Evolutionary conservation across 2,888 invertebrate species (phyloP), one percentile per base, ranked within the genome.

Genomic region (Eledone cirrhosa): DNA sequence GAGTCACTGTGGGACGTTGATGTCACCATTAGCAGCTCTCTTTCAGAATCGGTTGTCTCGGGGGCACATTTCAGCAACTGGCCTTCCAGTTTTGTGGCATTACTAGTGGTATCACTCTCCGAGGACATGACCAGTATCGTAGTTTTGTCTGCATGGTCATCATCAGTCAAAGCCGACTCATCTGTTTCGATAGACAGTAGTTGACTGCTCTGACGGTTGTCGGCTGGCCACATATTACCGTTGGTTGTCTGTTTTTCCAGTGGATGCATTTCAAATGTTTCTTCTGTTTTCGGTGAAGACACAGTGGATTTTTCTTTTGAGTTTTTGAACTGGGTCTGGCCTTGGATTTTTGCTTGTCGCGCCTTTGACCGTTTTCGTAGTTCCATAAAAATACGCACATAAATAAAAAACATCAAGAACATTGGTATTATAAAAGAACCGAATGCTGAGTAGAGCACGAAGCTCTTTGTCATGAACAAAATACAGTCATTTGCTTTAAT

Each of bases 351-450:
- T 33, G 82, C 81, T 67, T 87, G 83, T 83, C 87, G 83, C 77
- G 83, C 82, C 76, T 84, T 80, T 69, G 89, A 86, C 48, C 90
- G 85, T 79, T 86, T 85, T 78, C 87, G 85, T 22, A 91, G 83
- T 27, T 89, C 89, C 24, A 84, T 83, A 82, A 90, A 91, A 76
- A 91, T 91, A 75, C 88, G 85, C 8, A 89, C 85, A 82, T 91
- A 91, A 47, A 91, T 83, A 80, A 90, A 88, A 8, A 89, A 82
- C 86, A 91, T 90, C 53, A 90, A 83, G 77, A 88, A 83, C 63
- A 89, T 86, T 19, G 91, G 91, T 33, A 90, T 86, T 78, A 89
- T 87, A 82, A 91, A 91, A 2, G 90, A 90, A 11, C 90, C 89
- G 80, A 88, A 86, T 5, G 90, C 90, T 5, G 90, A 90, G 83